Base-by-base conservation (phyloP, 2,888 invertebrate genomes). In the Brachyopa scutellaris region DNA sequence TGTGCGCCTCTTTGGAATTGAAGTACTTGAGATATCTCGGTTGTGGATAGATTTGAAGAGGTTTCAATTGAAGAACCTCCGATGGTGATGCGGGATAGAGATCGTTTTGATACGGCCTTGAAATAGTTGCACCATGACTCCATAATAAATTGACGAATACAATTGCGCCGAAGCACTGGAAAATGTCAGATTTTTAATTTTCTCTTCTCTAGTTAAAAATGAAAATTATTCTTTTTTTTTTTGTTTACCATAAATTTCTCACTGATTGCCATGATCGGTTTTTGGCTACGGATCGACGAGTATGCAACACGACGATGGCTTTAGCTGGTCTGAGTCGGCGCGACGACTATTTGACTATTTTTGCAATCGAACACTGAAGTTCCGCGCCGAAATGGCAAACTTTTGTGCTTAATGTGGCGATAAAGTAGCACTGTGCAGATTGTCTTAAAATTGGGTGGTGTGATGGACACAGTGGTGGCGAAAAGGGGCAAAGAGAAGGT, bases 11-110 rank as follows among this genome's bases (percentile, higher is more conserved):
- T 17, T 26, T 17, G 8, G 62, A 8, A n/a, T 73, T 55, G 26
- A 62, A 45, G 11, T 61, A 55, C 0, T 86, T 85, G n/a, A 84
- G 53, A 17, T 85, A 69, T 0, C 57, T 70, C 19, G 73, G n/a
- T 36, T 85, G 72, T 0, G 89, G 89, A 67, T 89, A 89, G 19
- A 89, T 70, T 5, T 88, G 62, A 26, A 88, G 49, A 0, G 89
- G 88, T 61, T 88, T 86, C 31, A 89, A 86, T 47, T 87, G 85
- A 23, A 89, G 45, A 19, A 89, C 86, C 62, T 89, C 88, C 8
- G 83, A 87, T 5, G 89, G 89, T 2, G 84, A 72, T n/a, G 40
- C 7, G 0, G 85, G 64, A 73, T 85, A 86, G 8, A 47, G 17
- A 2, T 77, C 55, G 8, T 77, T 51, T 23, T 7, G 11, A 1